Evolutionary conservation across 2,113 vertebrate genomes (phyloP).

Genomic region (Dendrocopos noguchii): DNA sequence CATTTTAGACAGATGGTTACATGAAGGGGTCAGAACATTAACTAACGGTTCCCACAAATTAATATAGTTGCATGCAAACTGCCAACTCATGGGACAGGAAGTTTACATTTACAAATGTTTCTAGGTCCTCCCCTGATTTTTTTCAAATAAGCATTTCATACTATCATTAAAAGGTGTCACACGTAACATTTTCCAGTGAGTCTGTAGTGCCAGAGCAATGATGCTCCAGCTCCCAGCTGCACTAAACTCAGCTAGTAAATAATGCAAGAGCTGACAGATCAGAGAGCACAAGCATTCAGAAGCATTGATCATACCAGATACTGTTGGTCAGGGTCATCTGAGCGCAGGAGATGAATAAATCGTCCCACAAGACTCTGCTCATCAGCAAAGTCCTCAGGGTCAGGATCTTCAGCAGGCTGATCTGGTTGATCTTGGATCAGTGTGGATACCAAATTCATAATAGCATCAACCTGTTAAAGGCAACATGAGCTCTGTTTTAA

Average conservation of each 20-base stretch:
- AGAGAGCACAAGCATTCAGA: background rate
- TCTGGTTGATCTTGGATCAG: conserved; percentile 98
- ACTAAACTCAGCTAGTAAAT: background rate
- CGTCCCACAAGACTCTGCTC: conserved; percentile 97
- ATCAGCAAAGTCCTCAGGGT: conserved; percentile 97
- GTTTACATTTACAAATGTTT: background rate
- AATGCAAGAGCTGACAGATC: background rate
- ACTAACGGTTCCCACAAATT: background rate
- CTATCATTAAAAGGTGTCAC: background rate
- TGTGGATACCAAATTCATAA: conserved; percentile 93
- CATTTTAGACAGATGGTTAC: background rate
- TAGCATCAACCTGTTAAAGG: conserved; percentile 88
- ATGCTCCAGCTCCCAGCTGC: background rate
- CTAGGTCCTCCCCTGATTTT: background rate
- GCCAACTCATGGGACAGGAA: background rate
- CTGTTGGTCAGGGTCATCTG: conserved; percentile 96
- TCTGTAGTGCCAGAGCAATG: background rate
- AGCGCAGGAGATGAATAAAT: conserved; percentile 94
- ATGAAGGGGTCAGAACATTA: background rate
- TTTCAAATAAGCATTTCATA: background rate
- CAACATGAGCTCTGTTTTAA: background rate
- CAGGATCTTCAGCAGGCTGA: conserved; percentile 94
- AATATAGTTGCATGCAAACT: background rate
- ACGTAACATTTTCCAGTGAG: background rate
- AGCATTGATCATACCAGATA: conserved; percentile 82